Evolutionary conservation across 2,888 invertebrate species (phyloP).

Genomic region (Lasius platythorax): DNA sequence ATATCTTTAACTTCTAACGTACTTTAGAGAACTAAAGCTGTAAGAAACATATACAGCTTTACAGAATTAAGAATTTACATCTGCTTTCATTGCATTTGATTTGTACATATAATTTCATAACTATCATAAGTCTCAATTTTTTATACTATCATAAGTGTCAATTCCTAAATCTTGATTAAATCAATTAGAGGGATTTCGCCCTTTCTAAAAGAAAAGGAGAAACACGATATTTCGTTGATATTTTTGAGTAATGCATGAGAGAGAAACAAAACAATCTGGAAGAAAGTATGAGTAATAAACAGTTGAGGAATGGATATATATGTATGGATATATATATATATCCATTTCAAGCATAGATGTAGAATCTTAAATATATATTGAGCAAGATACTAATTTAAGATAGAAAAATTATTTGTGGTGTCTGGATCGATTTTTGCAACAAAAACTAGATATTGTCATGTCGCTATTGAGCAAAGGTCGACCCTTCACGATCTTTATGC

Average conservation of each 20-base stretch:
- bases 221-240: background rate
- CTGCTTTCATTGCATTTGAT: constrained; percentile 3
- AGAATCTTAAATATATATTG: constrained; percentile 64
- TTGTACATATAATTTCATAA: background rate
- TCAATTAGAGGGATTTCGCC: background rate
- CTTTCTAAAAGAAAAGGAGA: background rate
- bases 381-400: constrained; percentile 60
- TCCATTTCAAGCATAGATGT: constrained; percentile 63
- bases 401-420: constrained; percentile 50
- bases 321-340: constrained; percentile 23
- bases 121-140: background rate
- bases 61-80: constrained; percentile 2
- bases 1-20: constrained; percentile 18
- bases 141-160: background rate
- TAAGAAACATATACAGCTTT: background rate
- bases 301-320: constrained; percentile 39
- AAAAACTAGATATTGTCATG: constrained; percentile 30
- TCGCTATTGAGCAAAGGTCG: constrained; percentile 26
- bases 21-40: background rate
- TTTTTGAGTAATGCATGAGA: constrained; percentile 52
- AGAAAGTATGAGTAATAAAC: constrained; percentile 50
- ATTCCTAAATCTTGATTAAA: background rate
- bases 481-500: background rate
- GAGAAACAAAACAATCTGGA: constrained; percentile 54
- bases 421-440: constrained; percentile 52